Conservation (phyloP, 2,113 vertebrate species). For the Smithornis capensis region DNA sequence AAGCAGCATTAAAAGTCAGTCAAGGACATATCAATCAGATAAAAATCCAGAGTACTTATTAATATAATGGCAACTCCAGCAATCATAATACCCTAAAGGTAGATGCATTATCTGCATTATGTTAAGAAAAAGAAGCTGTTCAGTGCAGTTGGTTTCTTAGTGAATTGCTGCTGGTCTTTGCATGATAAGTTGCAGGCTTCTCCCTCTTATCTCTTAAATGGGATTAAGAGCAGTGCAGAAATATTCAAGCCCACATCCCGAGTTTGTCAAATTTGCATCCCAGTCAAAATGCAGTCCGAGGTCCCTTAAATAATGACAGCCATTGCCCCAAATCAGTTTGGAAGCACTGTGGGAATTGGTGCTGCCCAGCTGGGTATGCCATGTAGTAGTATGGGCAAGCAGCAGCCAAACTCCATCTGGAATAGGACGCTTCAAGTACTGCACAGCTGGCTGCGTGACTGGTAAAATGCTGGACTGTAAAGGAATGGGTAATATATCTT, state of each 20-base stretch:
- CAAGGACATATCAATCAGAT: neutral
- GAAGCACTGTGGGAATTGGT: neutral
- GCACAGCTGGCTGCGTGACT: fast-evolving
- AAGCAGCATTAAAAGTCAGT: constrained; percentile 44
- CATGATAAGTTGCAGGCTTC: neutral
- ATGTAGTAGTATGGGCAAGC: neutral
- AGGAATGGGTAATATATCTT: neutral
- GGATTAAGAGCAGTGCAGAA: neutral
- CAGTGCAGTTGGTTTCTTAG: neutral
- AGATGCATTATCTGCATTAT: neutral
- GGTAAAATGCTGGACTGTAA: neutral
- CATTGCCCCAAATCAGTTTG: neutral
- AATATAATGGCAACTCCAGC: neutral
- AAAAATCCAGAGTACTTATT: neutral
- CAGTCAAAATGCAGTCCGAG: neutral
- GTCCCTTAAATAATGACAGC: neutral
- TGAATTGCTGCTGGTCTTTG: neutral
- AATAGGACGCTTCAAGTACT: neutral
- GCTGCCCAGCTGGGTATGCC: neutral
- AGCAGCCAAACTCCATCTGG: neutral
- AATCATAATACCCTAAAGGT: neutral
- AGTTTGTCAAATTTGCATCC: neutral
- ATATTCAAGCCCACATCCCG: neutral
- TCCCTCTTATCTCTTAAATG: neutral
- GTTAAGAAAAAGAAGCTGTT: neutral